These are phyloP conservation scores for Astropecten irregularis DNA, from an alignment of 53 echinoderm and acorn worm species.

Conservation along the genomic window DNA sequence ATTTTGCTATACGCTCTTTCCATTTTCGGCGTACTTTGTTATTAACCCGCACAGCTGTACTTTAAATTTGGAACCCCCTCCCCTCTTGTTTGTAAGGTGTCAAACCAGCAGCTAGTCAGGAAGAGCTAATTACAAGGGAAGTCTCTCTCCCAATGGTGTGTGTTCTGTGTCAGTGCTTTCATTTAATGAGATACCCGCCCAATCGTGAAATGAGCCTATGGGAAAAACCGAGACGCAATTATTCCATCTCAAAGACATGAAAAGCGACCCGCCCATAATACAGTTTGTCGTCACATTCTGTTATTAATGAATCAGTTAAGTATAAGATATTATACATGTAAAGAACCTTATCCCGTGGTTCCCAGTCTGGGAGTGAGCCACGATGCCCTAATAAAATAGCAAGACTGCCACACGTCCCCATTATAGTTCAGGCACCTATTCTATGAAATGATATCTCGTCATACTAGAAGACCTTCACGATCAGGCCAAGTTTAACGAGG, in stretches of 20 bases:
- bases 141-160: background rate
- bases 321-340: background rate
- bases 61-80: background rate
- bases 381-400: too few species aligned
- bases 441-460: too few species aligned
- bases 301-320: background rate
- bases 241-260: background rate
- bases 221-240: background rate
- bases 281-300: background rate
- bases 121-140: conserved; percentile 30
- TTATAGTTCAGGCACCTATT: too few species aligned
- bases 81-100: conserved; percentile 9
- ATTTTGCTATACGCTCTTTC: too few species aligned
- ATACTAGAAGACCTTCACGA: too few species aligned
- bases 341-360: too few species aligned
- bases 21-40: too few species aligned
- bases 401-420: too few species aligned
- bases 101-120: background rate
- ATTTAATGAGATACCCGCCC: conserved; percentile 47
- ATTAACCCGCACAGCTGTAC: background rate
- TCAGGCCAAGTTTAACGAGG: too few species aligned
- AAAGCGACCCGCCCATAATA: background rate
- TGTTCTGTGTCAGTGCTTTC: conserved; percentile 33
- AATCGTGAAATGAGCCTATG: conserved; percentile 35
- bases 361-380: too few species aligned